Percentiles rank a stretch among this genome's conserved stretches.
Conservation (phyloP, 1,140 invertebrate species). For the Drosophila azteca region DNA sequence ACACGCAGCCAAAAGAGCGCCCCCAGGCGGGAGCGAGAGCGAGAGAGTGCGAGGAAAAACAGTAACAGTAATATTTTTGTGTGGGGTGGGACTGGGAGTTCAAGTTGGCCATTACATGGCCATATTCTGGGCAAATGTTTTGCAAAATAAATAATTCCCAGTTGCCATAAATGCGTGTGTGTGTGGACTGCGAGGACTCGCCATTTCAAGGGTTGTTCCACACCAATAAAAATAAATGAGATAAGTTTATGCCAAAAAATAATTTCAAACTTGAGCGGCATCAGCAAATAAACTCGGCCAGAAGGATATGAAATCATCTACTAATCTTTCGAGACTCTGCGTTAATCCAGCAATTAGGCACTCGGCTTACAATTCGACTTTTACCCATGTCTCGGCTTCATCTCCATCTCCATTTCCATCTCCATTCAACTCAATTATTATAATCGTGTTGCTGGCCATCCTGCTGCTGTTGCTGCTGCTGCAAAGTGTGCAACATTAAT, state of each 20-base stretch:
- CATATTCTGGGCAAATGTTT: conserved; percentile 58
- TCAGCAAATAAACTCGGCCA: conserved; percentile 11
- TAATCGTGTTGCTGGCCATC: background rate
- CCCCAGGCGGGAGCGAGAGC: conserved; percentile 14
- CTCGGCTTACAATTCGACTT: conserved; percentile 24
- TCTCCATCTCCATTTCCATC: too few species aligned
- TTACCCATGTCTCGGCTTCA: conserved; percentile 6
- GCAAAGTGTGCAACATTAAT: background rate
- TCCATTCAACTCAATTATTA: conserved; percentile 26
- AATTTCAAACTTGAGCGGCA: conserved; percentile 25
- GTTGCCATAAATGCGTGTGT: conserved; percentile 41
- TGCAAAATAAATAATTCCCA: conserved; percentile 56
- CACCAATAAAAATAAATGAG: conserved; percentile 48
- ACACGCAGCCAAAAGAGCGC: conserved; percentile 15
- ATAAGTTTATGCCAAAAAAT: conserved; percentile 29
- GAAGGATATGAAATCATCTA: conserved; percentile 20
- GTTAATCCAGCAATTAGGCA: conserved; percentile 40
- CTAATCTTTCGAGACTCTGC: conserved; percentile 11
- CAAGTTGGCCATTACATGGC: conserved; percentile 64
- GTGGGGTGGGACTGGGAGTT: conserved; percentile 33
- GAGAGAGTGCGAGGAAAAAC: conserved; percentile 37
- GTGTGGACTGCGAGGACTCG: conserved; percentile 16
- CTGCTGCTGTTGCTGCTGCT: background rate
- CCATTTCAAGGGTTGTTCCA: background rate
- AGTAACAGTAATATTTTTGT: conserved; percentile 28